phyloP scores from a whole-genome alignment of 2,797 vertebrate species.

The Gambelia wislizenii region DNA sequence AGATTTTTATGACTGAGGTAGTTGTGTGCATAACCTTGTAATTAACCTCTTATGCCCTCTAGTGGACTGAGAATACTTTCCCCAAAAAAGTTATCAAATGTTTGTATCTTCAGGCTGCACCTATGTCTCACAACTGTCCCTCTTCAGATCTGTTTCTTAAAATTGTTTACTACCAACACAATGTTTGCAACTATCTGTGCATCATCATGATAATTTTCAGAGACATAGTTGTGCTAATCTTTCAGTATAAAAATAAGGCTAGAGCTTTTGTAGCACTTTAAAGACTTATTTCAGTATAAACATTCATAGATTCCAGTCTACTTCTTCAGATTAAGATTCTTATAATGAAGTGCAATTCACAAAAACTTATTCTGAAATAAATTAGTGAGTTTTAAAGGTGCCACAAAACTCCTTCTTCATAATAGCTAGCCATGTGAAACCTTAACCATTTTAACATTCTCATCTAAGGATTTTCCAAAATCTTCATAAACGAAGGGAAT shows the following conservation, averaged over 20 bases:
- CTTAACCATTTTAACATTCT: neutral
- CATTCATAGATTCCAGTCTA: too few relatives aligned
- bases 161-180: neutral
- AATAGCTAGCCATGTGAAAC: too few relatives aligned
- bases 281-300: too few relatives aligned
- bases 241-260: too few relatives aligned
- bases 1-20: neutral
- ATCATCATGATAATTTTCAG: neutral
- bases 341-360: too few relatives aligned
- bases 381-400: too few relatives aligned
- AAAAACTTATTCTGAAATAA: too few relatives aligned
- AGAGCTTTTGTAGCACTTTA: too few relatives aligned
- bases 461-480: neutral
- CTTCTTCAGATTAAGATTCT: too few relatives aligned
- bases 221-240: too few relatives aligned
- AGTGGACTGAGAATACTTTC: conserved; percentile 23
- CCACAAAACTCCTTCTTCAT: too few relatives aligned
- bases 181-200: neutral
- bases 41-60: conserved; percentile 25
- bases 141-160: neutral
- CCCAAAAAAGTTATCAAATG: conserved; percentile 4
- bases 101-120: neutral
- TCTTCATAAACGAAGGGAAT: neutral
- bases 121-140: neutral
- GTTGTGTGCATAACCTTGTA: neutral